Conservation (phyloP, 2,797 vertebrate genomes). For the Hirundo rustica region DNA sequence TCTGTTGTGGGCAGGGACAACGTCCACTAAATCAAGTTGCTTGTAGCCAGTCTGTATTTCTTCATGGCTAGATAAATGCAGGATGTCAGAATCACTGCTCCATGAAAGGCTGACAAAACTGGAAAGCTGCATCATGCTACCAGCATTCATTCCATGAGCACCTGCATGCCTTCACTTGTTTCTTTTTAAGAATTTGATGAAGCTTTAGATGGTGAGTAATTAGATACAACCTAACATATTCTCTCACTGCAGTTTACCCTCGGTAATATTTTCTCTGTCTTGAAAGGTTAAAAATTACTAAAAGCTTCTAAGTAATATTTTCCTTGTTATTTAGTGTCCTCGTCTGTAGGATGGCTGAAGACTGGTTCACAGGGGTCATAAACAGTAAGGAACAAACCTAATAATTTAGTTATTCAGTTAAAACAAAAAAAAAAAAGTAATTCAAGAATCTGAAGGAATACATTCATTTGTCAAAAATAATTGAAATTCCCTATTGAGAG, state of each 20-base stretch:
- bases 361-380: not conserved
- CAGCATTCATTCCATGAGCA: not conserved
- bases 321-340: not conserved
- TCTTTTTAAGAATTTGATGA: not conserved
- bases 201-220: not conserved
- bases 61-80: not conserved
- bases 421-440: not conserved
- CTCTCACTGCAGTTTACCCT: not conserved
- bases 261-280: not conserved
- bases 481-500: not conserved
- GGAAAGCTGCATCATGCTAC: not conserved
- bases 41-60: not conserved
- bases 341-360: not conserved
- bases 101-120: not conserved
- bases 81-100: not conserved
- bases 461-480: not conserved
- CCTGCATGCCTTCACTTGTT: not conserved
- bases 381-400: not conserved
- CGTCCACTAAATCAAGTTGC: not conserved
- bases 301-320: not conserved
- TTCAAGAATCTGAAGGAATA: not conserved
- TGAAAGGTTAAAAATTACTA: not conserved
- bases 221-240: not conserved
- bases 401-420: not conserved
- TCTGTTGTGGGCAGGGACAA: not conserved